Base-by-base conservation (phyloP, 2,888 invertebrate species). In the Cephus pulcher region DNA sequence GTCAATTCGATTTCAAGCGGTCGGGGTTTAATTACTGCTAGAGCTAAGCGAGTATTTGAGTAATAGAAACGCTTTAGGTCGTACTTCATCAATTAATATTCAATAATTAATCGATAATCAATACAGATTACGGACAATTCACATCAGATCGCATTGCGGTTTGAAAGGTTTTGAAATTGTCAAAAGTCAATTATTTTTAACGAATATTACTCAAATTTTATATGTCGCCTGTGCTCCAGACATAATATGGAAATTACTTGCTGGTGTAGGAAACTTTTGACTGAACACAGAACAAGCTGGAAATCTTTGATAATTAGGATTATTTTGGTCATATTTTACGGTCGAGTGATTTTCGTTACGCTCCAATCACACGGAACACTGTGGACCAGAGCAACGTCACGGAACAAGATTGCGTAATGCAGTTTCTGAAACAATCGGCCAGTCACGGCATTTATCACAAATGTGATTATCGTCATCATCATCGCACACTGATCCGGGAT, bases 261-360 rank as follows among this genome's bases (percentile, higher is more conserved):
- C 1, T 15, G 23, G 3, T 30, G 12, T 12, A 71, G 30, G 30
- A 71, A 4, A 30, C 9, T 71, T 30, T 71, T 23, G 71, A 71
- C 71, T 9, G 15, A 30, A 15, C 3, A 2, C 12, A 71, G 32
- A 71, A 15, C 11, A 34, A 71, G 71, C 6, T 33, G 30, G 11
- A 11, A 34, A 30, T 56, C 88, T 87, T 85, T 84, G 84, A 87
- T 88, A 89, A 89, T 89, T 89, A 89, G 88, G 88, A 87, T 87
- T 83, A 84, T 89, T 88, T 83, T 84, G 83, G 83, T 84, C 82
- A 83, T 81, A 85, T 88, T 89, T 88, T 86, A 88, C 82, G 88
- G 83, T 79, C 82, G 85, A 82, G 78, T 86, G 85, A 80, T 73
- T 83, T 75, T 79, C 82, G 83, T 85, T 84, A 82, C 86, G 81